Base-by-base conservation (phyloP, 2,797 vertebrate species). In the Pantherophis vulpinus region DNA sequence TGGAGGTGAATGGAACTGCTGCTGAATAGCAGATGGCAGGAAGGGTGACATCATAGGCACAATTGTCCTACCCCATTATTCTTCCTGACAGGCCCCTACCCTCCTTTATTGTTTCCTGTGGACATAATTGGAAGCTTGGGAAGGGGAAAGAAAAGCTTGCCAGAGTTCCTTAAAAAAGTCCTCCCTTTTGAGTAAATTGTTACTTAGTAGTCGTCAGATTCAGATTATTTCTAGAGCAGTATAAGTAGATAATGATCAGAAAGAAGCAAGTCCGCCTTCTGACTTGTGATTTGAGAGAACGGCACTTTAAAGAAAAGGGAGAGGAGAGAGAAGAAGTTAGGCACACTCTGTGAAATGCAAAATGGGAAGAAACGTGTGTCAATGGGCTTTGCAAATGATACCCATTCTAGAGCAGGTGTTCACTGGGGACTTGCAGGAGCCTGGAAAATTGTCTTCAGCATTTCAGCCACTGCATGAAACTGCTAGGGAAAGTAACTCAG, bases 1-100 rank as follows among this genome's bases (percentile, higher is more conserved):
- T 37, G 29, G 56, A 86, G 86, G 88, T 63, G 58, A 88, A 92
- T 18, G 4, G 89, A 87, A 95, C 94, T 95, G 93, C 94, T 0
- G 90, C 93, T 94, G 94, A 94, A 94, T 87, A 96, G 96, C 97
- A 97, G 97, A 97, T 97, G 97, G 97, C 96, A 97, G 97, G 97
- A 97, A 97, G 96, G 95, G 96, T 96, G 97, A 97, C 96, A 96
- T 96, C 96, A 97, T 96, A 95, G 93, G 93, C 0, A 42, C 91
- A 10, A 96, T 96, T 96, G 96, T 97, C 96, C 96, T 1, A 94
- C 93, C 93, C 96, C 95, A 96, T 96, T 96, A 96, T 97, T 96
- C 95, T 96, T 97, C 88, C 93, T 96, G 96, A 95, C 25, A 94
- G 93, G 95, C 95, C 95, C 95, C 95, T 96, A 23, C 97, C 96